A percentile compares a stretch with the other conserved stretches of the same genome.
phyloP scores from a whole-genome alignment of 2,113 vertebrate species.

The Cinclus cinclus region DNA sequence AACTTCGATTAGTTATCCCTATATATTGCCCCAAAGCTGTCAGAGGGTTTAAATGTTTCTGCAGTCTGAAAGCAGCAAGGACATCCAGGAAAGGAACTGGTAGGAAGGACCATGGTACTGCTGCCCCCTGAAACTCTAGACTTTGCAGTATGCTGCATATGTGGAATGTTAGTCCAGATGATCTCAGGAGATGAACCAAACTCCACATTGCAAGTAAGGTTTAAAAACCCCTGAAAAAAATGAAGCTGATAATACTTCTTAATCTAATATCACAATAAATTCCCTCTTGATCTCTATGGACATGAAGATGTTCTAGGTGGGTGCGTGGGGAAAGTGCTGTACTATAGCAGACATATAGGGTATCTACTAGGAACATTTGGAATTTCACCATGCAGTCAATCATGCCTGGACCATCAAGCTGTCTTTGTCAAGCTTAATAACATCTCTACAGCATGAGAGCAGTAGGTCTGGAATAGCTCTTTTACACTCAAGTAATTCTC shows the following conservation, averaged over 20 bases:
- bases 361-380: neutral
- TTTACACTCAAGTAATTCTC: neutral
- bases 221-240: neutral
- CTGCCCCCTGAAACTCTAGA: neutral
- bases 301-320: neutral
- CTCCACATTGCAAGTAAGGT: neutral
- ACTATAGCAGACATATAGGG: neutral
- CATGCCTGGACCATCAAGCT: neutral
- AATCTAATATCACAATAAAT: neutral
- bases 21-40: neutral
- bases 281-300: neutral
- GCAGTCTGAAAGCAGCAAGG: neutral
- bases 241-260: neutral
- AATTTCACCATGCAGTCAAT: neutral
- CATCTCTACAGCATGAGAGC: neutral
- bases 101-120: neutral
- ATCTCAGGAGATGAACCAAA: neutral
- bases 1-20: neutral
- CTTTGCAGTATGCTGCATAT: rapidly evolving
- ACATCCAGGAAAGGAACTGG: neutral
- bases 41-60: neutral
- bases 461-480: neutral
- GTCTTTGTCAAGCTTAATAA: neutral
- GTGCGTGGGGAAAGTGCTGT: neutral
- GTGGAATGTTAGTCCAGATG: neutral